Evolutionary conservation across 1,140 invertebrate species (phyloP).

Genomic region (Physella acuta): DNA sequence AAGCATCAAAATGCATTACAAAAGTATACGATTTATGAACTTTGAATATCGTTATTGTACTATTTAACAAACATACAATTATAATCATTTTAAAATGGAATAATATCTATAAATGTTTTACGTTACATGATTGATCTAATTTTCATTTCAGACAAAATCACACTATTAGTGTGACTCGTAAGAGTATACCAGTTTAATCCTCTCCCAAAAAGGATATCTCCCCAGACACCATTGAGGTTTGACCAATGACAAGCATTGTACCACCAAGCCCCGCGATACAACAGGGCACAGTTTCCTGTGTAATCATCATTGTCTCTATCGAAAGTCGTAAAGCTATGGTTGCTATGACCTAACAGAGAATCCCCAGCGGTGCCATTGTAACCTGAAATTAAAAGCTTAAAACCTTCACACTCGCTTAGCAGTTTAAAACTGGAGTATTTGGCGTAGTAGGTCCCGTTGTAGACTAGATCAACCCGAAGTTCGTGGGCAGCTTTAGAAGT

Average conservation of each 20-base stretch:
- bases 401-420: neutral
- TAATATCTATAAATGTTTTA: too few relatives aligned
- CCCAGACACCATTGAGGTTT: neutral
- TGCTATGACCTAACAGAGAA: neutral
- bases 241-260: neutral
- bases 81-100: too few relatives aligned
- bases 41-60: too few relatives aligned
- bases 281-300: neutral
- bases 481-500: constrained; percentile 1
- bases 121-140: constrained; percentile 2
- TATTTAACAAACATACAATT: too few relatives aligned
- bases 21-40: too few relatives aligned
- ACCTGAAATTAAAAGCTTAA: neutral
- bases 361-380: constrained; percentile 5
- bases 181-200: neutral
- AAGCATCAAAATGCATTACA: too few relatives aligned
- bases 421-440: neutral
- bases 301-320: constrained; percentile 9
- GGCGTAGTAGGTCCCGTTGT: neutral
- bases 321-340: neutral
- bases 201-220: neutral
- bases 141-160: constrained; percentile 13
- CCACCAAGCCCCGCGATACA: neutral
- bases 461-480: neutral
- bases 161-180: neutral